Evolutionary conservation across 2,797 vertebrate genomes (phyloP), one percentile per base, ranked within the genome.

Genomic region (Phrynocephalus vlangalii): DNA sequence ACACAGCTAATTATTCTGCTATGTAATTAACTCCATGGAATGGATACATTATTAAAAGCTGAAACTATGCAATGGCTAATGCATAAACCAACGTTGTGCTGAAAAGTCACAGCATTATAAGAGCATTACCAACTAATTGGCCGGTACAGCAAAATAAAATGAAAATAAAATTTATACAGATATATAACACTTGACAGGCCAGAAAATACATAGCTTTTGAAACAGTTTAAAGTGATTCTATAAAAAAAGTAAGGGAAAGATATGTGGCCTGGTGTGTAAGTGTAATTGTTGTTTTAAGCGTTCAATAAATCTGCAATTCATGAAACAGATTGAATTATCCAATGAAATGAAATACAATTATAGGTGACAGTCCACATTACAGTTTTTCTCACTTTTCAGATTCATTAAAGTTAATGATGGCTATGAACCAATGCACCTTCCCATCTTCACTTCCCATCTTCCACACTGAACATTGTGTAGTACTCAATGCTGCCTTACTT

Each of bases 1-100:
- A 52, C 52, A 82, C 11, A 83, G 60, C 48, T 52, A 86, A 66
- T 33, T 81, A 75, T 87, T 76, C 52, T 75, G 52, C 70, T 75
- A 26, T 66, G 70, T 87, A 82, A 83, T 87, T 82, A 87, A 77
- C n/a, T 82, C 33, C 77, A 68, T 77, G 44, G 44, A 77, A 83
- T 67, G 26, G 24, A 26, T 68, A 70, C 63, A 48, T 76, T 82
- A 77, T 82, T 83, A 87, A 77, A 44, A 83, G 44, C 26, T 82
- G 60, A 38, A 87, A 76, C 16, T 33, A 87, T 82, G 44, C 30
- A 86, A 71, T 67, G 70, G 30, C 28, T 30, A 67, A 79, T 71
- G 63, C 3, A 78, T 60, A 78, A 78, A 50, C 22, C 28, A 81
- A 28, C 26, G 44, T 52, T 52, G 6, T 15, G 28, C 80, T 11